Conservation (phyloP, 1,140 invertebrate genomes). For the Homarus americanus region DNA sequence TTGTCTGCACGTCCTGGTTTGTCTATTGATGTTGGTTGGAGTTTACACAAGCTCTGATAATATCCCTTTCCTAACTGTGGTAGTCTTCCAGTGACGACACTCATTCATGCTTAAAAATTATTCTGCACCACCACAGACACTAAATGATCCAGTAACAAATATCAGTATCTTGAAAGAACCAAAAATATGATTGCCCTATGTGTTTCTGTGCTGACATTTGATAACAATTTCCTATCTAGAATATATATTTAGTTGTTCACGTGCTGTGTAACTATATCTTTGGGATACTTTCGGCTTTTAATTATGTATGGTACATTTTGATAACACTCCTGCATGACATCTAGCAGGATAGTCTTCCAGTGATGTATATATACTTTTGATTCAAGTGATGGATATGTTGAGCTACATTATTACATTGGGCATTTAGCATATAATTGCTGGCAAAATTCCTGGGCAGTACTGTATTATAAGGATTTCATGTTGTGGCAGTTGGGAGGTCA, state of each 20-base stretch:
- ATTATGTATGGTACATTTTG: not conserved
- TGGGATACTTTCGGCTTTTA: too few species aligned
- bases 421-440: too few species aligned
- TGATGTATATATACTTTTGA: not conserved
- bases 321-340: not conserved
- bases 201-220: too few species aligned
- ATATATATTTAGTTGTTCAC: too few species aligned
- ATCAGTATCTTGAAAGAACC: not conserved
- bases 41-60: too few species aligned
- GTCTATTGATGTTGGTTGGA: not conserved
- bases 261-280: too few species aligned
- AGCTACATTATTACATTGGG: too few species aligned
- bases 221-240: too few species aligned
- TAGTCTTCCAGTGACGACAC: constrained; percentile 1
- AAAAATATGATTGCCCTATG: too few species aligned
- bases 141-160: not conserved
- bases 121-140: not conserved
- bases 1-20: not conserved
- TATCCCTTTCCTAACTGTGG: not conserved
- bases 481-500: too few species aligned
- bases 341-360: not conserved
- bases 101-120: not conserved
- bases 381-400: not conserved
- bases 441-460: too few species aligned
- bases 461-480: too few species aligned